Base-by-base conservation (phyloP, 2,888 invertebrate genomes). In the Apantesis nais region DNA sequence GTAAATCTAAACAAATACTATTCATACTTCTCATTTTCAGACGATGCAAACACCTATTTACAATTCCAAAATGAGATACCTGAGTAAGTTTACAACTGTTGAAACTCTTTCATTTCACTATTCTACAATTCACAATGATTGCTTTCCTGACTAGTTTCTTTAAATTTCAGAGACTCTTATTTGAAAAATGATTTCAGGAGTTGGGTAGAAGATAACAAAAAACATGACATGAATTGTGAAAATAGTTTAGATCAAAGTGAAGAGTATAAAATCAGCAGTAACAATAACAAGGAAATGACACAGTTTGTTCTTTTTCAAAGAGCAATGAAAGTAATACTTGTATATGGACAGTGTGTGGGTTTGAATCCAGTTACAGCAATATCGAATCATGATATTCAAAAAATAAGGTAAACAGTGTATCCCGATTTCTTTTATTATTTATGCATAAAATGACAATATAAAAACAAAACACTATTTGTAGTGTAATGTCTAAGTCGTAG, bases 361-460 rank as follows among this genome's bases (percentile, higher is more conserved):
- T 58, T 92, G 25, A 89, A 85, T 67, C 90, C 90, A 0, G 82
- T 91, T 0, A 64, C 77, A 2, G 87, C 85, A 14, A 78, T 87
- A 25, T 52, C 83, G 19, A 78, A 78, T 25, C 76, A 72, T 0
- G 83, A 90, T 68, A 64, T 78, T 3, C 67, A 75, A 0, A 88
- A 89, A 66, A 80, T 88, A 25, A 88, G 86, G 92, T 92, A 39
- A 22, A n/a, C 19, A 11, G 11, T 52, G 0, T 52, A 2, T n/a
- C n/a, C n/a, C n/a, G 2, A 14, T 41, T 41, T 19, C 22, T 2
- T 19, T 5, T 4, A n/a, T n/a, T 52, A 34, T 34, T 34, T 34
- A 34, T 34, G 34, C 34, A 34, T n/a, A n/a, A 52, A 52, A n/a
- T 52, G n/a, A n/a, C n/a, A n/a, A n/a, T 2, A 11, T 22, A 52